These are phyloP conservation scores for Spilosoma lubricipeda DNA, from an alignment of 2,888 invertebrate species.

Conservation along the genomic window DNA sequence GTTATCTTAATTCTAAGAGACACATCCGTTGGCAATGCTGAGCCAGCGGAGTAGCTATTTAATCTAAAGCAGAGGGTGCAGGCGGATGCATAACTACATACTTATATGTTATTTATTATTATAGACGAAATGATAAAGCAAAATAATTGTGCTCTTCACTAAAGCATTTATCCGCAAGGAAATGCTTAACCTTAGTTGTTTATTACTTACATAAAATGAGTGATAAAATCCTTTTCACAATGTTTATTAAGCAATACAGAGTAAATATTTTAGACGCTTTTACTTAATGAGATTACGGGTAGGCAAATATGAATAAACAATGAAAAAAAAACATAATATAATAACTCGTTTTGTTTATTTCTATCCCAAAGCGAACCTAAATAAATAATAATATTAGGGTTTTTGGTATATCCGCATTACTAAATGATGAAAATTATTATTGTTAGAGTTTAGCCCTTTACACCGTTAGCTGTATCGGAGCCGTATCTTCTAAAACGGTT, in stretches of 20 bases:
- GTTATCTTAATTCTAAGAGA: no score
- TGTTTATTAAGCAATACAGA: conserved; percentile 1
- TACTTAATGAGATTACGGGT: neutral
- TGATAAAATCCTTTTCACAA: neutral
- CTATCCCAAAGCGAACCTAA: neutral
- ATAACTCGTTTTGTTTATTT: neutral
- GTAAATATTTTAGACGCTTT: neutral
- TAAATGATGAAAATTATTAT: neutral
- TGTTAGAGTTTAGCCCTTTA: neutral
- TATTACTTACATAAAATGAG: neutral
- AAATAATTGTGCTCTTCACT: neutral
- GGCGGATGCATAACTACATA: no score
- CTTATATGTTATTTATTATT: no score
- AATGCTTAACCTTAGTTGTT: neutral
- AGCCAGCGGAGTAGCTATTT: no score
- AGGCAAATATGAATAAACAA: neutral
- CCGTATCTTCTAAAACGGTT: neutral
- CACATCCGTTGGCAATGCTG: no score
- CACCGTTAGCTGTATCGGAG: neutral
- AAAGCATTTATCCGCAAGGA: neutral
- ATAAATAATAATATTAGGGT: neutral
- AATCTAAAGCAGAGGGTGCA: no score
- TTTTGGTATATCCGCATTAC: neutral
- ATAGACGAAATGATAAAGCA: neutral
- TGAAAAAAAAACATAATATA: neutral